Base-by-base conservation (phyloP, 2,888 invertebrate species). In the Argynnis bischoffii region DNA sequence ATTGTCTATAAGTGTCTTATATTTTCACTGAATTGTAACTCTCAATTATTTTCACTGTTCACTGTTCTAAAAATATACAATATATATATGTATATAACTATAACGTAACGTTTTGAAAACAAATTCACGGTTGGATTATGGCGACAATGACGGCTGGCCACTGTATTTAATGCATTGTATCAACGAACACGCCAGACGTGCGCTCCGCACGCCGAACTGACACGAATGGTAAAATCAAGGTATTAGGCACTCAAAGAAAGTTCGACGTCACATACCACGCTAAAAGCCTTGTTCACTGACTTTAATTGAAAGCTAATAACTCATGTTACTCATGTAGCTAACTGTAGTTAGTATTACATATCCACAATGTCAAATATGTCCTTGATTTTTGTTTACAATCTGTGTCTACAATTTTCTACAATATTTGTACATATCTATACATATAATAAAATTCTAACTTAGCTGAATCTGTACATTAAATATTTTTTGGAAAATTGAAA, bases 201-300 rank as follows among this genome's bases (percentile, higher is more conserved):
- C 89, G 86, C 82, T 78, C 86, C 74, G 83, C 75, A 74, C 86
- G 76, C 75, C 77, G 78, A 74, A 77, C 83, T 82, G 83, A 85
- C 86, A 79, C 86, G 83, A 88, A 88, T 88, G 85, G 80, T 84
- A 81, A 86, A 87, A 85, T 84, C 85, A 85, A 86, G 84, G 81
- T 84, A 84, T 76, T 75, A 86, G 84, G 81, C 84, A 84, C 77
- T 75, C 79, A 79, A 90, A 90, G 92, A 92, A 92, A 92, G 81
- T 80, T 84, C 82, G 81, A 86, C 86, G 87, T 86, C 86, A 87
- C 76, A 74, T 64, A 74, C 80, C 77, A 76, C 80, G 79, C 86
- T 84, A 84, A 84, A 87, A 87, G 84, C 85, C 88, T 88, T 78
- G 81, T 81, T 80, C 83, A 79, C 81, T 79, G 82, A 83, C 82